Conservation (phyloP, 2,888 invertebrate species). For the Drosophila cognata region DNA sequence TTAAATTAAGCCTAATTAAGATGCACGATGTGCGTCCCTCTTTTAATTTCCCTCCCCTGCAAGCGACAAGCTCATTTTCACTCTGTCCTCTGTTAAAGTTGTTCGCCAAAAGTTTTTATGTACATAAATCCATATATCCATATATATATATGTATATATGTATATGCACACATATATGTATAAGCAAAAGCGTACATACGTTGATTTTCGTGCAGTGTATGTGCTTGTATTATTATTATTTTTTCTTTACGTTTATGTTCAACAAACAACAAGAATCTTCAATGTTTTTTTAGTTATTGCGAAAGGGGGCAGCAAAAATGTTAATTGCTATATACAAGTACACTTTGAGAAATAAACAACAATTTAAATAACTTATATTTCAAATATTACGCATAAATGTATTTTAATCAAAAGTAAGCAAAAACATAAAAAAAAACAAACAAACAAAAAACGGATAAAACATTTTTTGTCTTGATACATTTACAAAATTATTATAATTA, state of each 20-base stretch:
- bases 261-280: not conserved
- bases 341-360: conserved; percentile 51
- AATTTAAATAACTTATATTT: conserved; percentile 80
- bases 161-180: not conserved
- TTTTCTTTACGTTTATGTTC: conserved; percentile 48
- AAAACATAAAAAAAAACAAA: conserved; percentile 13
- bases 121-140: conserved; percentile 48
- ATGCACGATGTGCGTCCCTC: conserved; percentile 26
- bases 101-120: conserved; percentile 60
- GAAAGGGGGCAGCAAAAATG: conserved; percentile 73
- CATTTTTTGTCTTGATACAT: conserved; percentile 84
- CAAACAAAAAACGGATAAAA: conserved; percentile 64
- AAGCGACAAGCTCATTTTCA: conserved; percentile 8
- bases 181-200: conserved; percentile 14
- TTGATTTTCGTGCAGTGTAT: conserved; percentile 34
- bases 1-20: conserved; percentile 54
- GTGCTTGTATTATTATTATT: conserved; percentile 39
- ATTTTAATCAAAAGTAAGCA: conserved; percentile 83
- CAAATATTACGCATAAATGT: conserved; percentile 83
- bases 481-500: conserved; percentile 84
- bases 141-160: not conserved
- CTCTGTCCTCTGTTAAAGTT: conserved; percentile 67
- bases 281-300: conserved; percentile 42
- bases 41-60: conserved; percentile 21
- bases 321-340: conserved; percentile 66